phyloP scores from a whole-genome alignment of 2,797 vertebrate species.

The Holocentrus rufus region DNA sequence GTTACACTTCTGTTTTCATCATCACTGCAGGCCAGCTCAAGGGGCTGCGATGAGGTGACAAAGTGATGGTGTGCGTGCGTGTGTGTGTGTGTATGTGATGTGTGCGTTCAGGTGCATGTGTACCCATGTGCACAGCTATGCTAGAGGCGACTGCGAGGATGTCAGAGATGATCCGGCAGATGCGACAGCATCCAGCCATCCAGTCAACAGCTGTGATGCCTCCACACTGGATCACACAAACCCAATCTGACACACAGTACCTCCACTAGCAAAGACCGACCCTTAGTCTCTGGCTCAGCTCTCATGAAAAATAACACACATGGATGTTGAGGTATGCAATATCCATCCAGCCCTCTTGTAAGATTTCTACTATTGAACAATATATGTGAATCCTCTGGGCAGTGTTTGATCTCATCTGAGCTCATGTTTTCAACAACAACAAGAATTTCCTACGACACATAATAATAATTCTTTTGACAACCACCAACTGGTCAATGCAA shows the following conservation, averaged over 20 bases:
- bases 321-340: background rate
- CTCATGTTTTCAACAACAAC: too few species aligned
- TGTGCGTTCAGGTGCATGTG: background rate
- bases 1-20: constrained; percentile 46
- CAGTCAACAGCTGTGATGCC: constrained; percentile 53
- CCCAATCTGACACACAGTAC: constrained; percentile 30
- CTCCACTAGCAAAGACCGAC: constrained; percentile 15
- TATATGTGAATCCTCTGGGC: too few species aligned
- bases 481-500: too few species aligned
- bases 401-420: too few species aligned
- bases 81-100: constrained; percentile 1
- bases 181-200: constrained; percentile 47
- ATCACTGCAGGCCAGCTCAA: constrained; percentile 17
- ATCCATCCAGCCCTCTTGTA: constrained; percentile 2
- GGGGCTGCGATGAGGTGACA: constrained; percentile 4
- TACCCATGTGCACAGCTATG: constrained; percentile 1
- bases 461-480: too few species aligned
- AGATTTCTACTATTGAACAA: background rate
- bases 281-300: background rate
- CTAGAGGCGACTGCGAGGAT: constrained; percentile 38
- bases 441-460: too few species aligned
- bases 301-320: constrained; percentile 13
- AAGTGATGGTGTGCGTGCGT: background rate
- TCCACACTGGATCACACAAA: constrained; percentile 38
- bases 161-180: constrained; percentile 47